Evolutionary conservation across 2,797 vertebrate species (phyloP).

Genomic region (Lagodon rhomboides): DNA sequence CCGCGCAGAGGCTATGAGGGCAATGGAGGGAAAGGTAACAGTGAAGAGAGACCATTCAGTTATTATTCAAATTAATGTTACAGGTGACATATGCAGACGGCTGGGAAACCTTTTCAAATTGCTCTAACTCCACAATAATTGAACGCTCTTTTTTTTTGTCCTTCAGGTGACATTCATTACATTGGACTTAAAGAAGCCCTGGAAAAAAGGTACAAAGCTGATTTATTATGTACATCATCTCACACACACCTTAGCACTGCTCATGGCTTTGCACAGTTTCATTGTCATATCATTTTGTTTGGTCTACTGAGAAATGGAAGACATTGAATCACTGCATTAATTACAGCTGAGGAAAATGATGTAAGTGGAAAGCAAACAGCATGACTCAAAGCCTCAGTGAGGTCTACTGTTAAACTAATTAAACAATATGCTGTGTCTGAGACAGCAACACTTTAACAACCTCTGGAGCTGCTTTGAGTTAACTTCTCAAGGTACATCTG

Average conservation of each 20-base stretch:
- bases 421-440: constrained; percentile 38
- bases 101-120: constrained; percentile 52
- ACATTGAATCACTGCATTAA: constrained; percentile 58
- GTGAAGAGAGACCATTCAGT: constrained; percentile 36
- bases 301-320: constrained; percentile 44
- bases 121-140: constrained; percentile 57
- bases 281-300: constrained; percentile 44
- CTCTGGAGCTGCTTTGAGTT: constrained; percentile 18
- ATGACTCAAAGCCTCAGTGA: constrained; percentile 22
- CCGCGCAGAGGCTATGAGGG: constrained; percentile 33
- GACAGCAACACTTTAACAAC: constrained; percentile 5
- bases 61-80: constrained; percentile 73
- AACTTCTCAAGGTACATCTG: not conserved
- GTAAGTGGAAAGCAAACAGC: constrained; percentile 50
- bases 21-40: constrained; percentile 43
- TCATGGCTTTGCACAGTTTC: constrained; percentile 38
- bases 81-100: constrained; percentile 67
- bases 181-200: constrained; percentile 38
- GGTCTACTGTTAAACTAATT: constrained; percentile 40
- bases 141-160: constrained; percentile 35
- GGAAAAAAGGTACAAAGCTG: constrained; percentile 21
- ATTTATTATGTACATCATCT: constrained; percentile 49
- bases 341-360: constrained; percentile 53
- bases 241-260: constrained; percentile 23
- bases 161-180: constrained; percentile 68